phyloP scores from a whole-genome alignment of 2,888 invertebrate genomes.

The Cyrtodaria siliqua region DNA sequence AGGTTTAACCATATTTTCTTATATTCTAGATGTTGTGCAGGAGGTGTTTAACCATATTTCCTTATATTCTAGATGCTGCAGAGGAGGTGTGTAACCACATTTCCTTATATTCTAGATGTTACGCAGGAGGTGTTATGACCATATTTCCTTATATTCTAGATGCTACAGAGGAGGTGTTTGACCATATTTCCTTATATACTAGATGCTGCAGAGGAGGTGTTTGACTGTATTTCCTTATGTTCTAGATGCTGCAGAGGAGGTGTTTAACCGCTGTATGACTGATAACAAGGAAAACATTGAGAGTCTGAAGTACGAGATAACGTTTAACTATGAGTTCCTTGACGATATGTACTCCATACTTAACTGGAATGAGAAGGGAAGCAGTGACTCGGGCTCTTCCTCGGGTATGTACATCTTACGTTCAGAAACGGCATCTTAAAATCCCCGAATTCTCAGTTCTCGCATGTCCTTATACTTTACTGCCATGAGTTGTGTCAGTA shows the following conservation, averaged over 20 bases:
- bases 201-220: slow-evolving; percentile 84
- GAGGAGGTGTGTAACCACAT: no score
- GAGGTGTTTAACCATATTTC: not conserved
- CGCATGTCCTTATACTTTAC: no score
- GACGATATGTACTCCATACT: slow-evolving; percentile 86
- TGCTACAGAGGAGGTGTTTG: slow-evolving; percentile 64
- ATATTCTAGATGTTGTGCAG: no score
- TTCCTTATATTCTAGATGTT: no score
- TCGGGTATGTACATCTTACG: no score
- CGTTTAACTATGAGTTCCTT: slow-evolving; percentile 87
- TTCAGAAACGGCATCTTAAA: no score
- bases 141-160: slow-evolving; percentile 69
- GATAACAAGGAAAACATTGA: slow-evolving; percentile 80
- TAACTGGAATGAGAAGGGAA: slow-evolving; percentile 77
- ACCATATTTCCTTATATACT: not conserved
- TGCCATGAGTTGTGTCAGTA: no score
- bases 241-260: slow-evolving; percentile 83
- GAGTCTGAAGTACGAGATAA: slow-evolving; percentile 81
- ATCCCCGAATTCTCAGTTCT: no score
- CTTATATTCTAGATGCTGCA: slow-evolving; percentile 77
- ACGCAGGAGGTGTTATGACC: no score
- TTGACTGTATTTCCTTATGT: not conserved
- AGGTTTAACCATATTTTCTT: no score
- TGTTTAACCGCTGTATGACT: slow-evolving; percentile 83
- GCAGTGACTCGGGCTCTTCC: slow-evolving; percentile 73